phyloP scores from a whole-genome alignment of 2,888 invertebrate genomes.

The Rhagophthalmus giganteus region DNA sequence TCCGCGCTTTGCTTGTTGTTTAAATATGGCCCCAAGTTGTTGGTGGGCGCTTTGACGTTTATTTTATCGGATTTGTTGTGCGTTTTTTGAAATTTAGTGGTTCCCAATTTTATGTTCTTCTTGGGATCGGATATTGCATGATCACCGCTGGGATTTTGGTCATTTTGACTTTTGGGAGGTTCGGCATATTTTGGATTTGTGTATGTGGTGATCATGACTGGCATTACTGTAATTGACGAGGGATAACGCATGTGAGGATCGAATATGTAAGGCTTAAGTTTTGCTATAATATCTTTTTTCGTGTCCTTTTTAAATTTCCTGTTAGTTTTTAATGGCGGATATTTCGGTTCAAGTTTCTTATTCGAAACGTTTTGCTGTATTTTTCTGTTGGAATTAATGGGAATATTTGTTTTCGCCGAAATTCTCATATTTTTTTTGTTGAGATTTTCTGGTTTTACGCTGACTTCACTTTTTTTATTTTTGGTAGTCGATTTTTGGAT shows the following conservation, averaged over 20 bases:
- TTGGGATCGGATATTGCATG: neutral
- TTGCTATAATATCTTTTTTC: constrained; percentile 7
- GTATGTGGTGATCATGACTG: constrained; percentile 24
- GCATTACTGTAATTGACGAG: constrained; percentile 37
- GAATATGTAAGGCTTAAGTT: constrained; percentile 22
- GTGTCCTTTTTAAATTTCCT: constrained; percentile 4
- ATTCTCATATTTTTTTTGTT: neutral
- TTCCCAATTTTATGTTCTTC: neutral
- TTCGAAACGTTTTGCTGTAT: neutral
- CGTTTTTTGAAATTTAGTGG: neutral
- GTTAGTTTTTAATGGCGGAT: neutral
- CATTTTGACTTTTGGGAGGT: neutral
- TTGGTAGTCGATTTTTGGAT: too few relatives aligned
- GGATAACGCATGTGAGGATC: constrained; percentile 33
- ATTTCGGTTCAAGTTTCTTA: neutral
- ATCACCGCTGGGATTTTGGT: constrained; percentile 6
- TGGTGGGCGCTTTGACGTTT: too few relatives aligned
- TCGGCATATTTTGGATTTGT: constrained; percentile 7
- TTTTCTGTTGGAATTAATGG: neutral
- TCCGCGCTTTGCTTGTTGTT: constrained; percentile 4
- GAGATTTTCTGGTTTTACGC: neutral
- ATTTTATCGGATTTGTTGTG: neutral
- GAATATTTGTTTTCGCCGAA: neutral
- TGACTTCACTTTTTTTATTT: neutral
- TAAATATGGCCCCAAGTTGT: constrained; percentile 1